Base-by-base conservation (phyloP, 2,113 vertebrate species). In the Sitta europaea region DNA sequence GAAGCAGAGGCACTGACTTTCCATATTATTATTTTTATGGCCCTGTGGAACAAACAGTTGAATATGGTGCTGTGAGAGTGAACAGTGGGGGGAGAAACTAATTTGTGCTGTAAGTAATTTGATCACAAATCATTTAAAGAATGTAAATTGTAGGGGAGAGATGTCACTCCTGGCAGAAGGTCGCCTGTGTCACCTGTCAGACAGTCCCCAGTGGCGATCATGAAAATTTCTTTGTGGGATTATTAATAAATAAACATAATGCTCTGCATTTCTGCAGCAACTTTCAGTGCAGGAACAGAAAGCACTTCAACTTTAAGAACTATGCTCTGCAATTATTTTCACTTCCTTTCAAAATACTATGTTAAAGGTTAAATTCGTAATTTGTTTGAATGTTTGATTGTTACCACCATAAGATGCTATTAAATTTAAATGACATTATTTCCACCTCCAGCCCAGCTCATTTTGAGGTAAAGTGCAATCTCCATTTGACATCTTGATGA, bases 231-330 rank as follows among this genome's bases (percentile, higher is more conserved):
- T 93, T 84, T 71, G 90, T 3, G 17, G 68, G 83, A 95, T 95
- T 96, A 90, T 94, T 96, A 96, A 96, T 95, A 96, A 97, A 95
- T 93, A 96, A 96, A 94, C 90, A 93, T 94, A 93, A 94, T 83
- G 59, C 92, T 96, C 68, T 90, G 82, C 86, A 63, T 92, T 94
- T 86, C 90, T 94, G 86, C 72, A 35, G 43, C 93, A 86, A 75
- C 65, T 80, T 67, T 76, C 75, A 71, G 55, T 55, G 51, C n/a
- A 77, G 72, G 85, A 77, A 48, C 47, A 70, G 68, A 68, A 77
- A 50, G 40, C 35, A 45, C 75, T 62, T 86, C 22, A 76, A 27
- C 68, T 58, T 35, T 25, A 70, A 43, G 55, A 94, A 51, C 76
- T 67, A 0, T 5, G 24, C 63, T 23, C n/a, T 38, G 50, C 59